Base-by-base conservation (phyloP, 2,113 vertebrate genomes). In the Asarcornis scutulata region DNA sequence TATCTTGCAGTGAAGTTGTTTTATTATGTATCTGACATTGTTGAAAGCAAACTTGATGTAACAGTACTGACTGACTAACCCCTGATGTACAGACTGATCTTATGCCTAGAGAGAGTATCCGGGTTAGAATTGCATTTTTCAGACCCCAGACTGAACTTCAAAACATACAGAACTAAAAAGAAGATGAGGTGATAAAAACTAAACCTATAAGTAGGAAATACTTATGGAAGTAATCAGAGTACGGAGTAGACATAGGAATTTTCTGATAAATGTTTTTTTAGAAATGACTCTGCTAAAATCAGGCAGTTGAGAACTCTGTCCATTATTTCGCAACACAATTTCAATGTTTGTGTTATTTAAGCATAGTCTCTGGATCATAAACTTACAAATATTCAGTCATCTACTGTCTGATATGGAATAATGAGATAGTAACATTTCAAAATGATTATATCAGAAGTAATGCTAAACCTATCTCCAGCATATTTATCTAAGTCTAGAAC, bases 1-100 rank as follows among this genome's bases (percentile, higher is more conserved):
- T 10, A 78, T 62, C 14, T 90, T 85, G 59, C 46, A 78, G 32
- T 25, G 66, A 80, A 93, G 81, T 95, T 69, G 23, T 13, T 93
- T 97, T 96, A 95, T 88, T 68, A 96, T 86, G 69, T 88, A 92
- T 48, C 50, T 78, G 95, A 94, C 72, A 94, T 81, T 95, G 55
- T 60, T 88, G 66, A 94, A 94, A 95, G 66, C 78, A 86, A 96
- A 94, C 85, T 84, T 89, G 88, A 96, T 97, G 93, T 89, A 95
- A 96, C 71, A 97, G 80, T 53, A 88, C 59, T 46, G 66, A 76
- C 69, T 84, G 76, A 53, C 36, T 71, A 94, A 96, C 96, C 87
- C 72, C n/a, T 55, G 22, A 88, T 91, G 79, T 79, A 81, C 32
- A 91, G 71, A 88, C 52, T 34, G 87, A 50, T 4, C 31, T 80